These are phyloP conservation scores for Linyphia triangularis DNA, from an alignment of 2,888 invertebrate species.

Conservation along the genomic window DNA sequence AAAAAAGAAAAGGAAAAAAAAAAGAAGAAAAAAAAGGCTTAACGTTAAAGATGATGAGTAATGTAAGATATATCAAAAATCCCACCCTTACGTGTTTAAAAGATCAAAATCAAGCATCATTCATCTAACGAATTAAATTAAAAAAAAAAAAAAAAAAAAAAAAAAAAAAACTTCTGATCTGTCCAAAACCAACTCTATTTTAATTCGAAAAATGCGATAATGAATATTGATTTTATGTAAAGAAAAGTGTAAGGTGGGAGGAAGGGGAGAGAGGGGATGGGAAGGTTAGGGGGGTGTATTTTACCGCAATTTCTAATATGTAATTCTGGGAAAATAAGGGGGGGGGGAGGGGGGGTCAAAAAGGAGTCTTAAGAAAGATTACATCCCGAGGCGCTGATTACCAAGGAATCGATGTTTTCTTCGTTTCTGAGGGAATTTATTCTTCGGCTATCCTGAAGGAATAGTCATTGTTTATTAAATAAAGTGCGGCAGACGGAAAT, in stretches of 20 bases:
- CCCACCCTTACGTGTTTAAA: not conserved
- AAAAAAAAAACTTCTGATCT: constrained; percentile 10
- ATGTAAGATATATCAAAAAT: constrained; percentile 26
- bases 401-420: constrained; percentile 54
- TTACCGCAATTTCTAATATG: too few relatives aligned
- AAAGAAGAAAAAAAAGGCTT: constrained; percentile 1
- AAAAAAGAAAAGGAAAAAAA: not conserved
- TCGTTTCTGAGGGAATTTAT: constrained; percentile 62
- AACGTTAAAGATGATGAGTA: not conserved
- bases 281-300: too few relatives aligned
- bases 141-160: not conserved
- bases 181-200: constrained; percentile 58
- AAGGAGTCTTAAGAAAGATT: constrained; percentile 20
- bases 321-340: too few relatives aligned
- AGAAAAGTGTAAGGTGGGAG: too few relatives aligned
- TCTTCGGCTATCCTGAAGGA: constrained; percentile 46
- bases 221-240: constrained; percentile 51
- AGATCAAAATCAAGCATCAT: constrained; percentile 16
- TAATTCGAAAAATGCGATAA: constrained; percentile 63
- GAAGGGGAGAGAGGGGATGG: too few relatives aligned
- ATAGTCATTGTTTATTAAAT: constrained; percentile 71
- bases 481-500: constrained; percentile 55
- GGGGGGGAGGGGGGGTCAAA: constrained; percentile 9
- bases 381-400: constrained; percentile 54
- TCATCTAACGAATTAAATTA: constrained; percentile 1